Base-by-base conservation (phyloP, 2,888 invertebrate genomes). In the Pristionchus fissidentatus region DNA sequence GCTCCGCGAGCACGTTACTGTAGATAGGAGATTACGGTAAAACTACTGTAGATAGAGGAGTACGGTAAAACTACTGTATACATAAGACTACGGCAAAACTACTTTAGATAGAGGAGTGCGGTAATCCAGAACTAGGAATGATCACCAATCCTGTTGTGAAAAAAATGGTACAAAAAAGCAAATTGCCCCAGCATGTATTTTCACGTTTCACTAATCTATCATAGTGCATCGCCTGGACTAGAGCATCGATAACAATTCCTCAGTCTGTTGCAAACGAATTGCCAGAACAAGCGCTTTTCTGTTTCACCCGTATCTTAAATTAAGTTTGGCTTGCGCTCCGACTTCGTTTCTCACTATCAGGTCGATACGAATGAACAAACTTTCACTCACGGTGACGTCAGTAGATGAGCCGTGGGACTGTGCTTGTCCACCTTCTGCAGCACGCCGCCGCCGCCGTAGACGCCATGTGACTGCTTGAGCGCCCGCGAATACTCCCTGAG, bases 1-100 rank as follows among this genome's bases (percentile, higher is more conserved):
- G 84, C 38, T 84, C 84, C 2, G 84, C 84, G 8, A 84, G 66
- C 0, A 62, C n/a, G 41, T 77, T 84, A 3, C 84, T 84, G 77
- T 26, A 70, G 32, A 35, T 1, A 29, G 26, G 35, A 7, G 15
- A 26, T n/a, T 29, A 19, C 13, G 13, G 35, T 38, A n/a, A 15
- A 26, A 62, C 26, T 15, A 62, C 8, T 26, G n/a, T n/a, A 62
- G 26, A 19, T 26, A 29, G 32, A 26, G 62, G 10, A 62, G 32
- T 10, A n/a, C 62, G 8, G 62, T 19, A 26, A 10, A 49, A 15
- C 19, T 84, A 3, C 84, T 84, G 62, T 49, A 49, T 43, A 29
- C 2, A 29, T 2, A 32, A n/a, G 15, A 26, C 8, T 29, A 19
- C 13, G 13, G 35, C 15, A n/a, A 15, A 26, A 62, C 26, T 15